Evolutionary conservation across 2,888 invertebrate species (phyloP).

Genomic region (Caradrina kadenii): DNA sequence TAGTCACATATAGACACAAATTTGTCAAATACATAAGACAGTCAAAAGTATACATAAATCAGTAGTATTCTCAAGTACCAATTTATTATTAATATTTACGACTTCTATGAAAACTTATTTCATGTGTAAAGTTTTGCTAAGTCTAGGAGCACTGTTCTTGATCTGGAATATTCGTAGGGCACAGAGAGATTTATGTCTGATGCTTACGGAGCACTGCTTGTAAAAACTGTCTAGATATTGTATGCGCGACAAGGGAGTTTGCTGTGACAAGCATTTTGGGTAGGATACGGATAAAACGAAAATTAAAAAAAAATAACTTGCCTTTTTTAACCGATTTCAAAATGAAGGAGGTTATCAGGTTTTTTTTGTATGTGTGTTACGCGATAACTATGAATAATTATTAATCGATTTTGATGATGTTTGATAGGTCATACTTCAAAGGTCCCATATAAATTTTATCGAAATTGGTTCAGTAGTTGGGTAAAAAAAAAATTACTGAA

Average conservation of each 20-base stretch:
- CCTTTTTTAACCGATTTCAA: too few species aligned
- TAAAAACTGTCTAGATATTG: slow-evolving; percentile 64
- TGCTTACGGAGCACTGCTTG: slow-evolving; percentile 56
- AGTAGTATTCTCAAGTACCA: slow-evolving; percentile 19
- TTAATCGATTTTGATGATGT: too few species aligned
- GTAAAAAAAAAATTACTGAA: too few species aligned
- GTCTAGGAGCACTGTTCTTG: slow-evolving; percentile 33
- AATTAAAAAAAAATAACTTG: not conserved
- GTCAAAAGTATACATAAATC: not conserved
- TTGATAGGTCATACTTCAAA: too few species aligned
- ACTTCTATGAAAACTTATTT: slow-evolving; percentile 38
- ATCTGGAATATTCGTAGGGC: slow-evolving; percentile 45
- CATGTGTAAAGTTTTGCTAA: slow-evolving; percentile 47
- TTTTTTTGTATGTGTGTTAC: too few species aligned
- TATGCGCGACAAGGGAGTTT: slow-evolving; percentile 51
- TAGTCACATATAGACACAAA: too few species aligned
- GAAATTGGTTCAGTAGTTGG: too few species aligned
- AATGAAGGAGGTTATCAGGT: too few species aligned
- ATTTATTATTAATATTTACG: slow-evolving; percentile 51
- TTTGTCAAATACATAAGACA: slow-evolving; percentile 11
- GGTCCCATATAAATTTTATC: too few species aligned
- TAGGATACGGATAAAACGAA: not conserved
- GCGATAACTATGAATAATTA: too few species aligned
- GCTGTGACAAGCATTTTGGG: slow-evolving; percentile 11
- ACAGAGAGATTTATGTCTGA: slow-evolving; percentile 59